Conservation (phyloP, 1,140 invertebrate genomes). For the Homalodisca vitripennis region DNA sequence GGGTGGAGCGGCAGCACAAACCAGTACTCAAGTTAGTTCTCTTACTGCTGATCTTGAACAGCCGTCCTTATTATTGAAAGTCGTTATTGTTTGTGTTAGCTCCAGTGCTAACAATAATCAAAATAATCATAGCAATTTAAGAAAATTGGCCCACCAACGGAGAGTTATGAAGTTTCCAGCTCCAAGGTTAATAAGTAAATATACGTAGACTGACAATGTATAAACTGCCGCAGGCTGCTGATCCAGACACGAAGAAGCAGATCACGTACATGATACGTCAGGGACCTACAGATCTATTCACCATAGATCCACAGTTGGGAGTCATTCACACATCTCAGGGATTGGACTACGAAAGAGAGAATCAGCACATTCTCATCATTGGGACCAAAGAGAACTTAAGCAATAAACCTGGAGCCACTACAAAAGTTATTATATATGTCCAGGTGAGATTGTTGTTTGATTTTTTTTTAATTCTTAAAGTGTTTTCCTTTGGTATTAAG, state of each 20-base stretch:
- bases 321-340: slow-evolving; percentile 70
- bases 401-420: slow-evolving; percentile 66
- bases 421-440: slow-evolving; percentile 72
- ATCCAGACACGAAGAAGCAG: slow-evolving; percentile 74
- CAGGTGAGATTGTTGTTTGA: slow-evolving; percentile 54
- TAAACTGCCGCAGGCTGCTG: slow-evolving; percentile 56
- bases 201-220: too few species aligned
- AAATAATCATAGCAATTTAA: neutral
- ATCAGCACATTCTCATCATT: slow-evolving; percentile 69
- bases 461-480: neutral
- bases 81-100: too few species aligned
- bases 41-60: too few species aligned
- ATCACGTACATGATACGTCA: slow-evolving; percentile 83
- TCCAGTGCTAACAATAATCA: neutral
- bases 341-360: slow-evolving; percentile 76
- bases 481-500: too few species aligned
- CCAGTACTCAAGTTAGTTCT: too few species aligned
- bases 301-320: slow-evolving; percentile 76
- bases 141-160: too few species aligned
- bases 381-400: slow-evolving; percentile 79
- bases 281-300: slow-evolving; percentile 77
- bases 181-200: too few species aligned
- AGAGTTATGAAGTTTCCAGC: too few species aligned
- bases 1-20: too few species aligned
- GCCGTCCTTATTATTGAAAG: too few species aligned